A percentile compares a stretch with the other conserved stretches of the same genome.
Evolutionary conservation across 2,113 vertebrate genomes (phyloP).

Genomic region (Nothobranchius furzeri): DNA sequence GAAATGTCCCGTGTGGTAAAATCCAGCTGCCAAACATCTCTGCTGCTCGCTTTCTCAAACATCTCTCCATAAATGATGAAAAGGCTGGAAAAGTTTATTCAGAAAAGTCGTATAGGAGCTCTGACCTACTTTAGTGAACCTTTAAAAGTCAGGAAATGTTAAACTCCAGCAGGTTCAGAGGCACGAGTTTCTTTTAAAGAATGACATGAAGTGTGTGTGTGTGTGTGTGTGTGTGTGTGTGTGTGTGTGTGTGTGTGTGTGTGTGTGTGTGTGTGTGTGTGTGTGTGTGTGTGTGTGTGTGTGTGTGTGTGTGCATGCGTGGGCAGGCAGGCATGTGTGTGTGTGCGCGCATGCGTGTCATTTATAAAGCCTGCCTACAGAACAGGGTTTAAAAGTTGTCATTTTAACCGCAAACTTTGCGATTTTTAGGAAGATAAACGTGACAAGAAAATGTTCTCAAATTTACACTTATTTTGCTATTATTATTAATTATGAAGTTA

Average conservation of each 20-base stretch:
- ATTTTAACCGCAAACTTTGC: too few species aligned
- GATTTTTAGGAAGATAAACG: too few species aligned
- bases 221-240: too few species aligned
- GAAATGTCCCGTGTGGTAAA: background rate
- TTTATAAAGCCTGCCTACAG: too few species aligned
- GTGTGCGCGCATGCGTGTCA: background rate
- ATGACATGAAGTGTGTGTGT: background rate
- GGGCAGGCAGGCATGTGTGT: too few species aligned
- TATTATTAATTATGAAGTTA: too few species aligned
- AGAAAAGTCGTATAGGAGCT: background rate
- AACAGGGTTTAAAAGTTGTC: too few species aligned
- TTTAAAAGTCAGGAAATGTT: slow-evolving; percentile 3
- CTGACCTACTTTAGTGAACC: slow-evolving; percentile 11
- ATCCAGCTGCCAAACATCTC: background rate
- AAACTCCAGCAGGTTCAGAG: background rate
- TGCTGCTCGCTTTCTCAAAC: background rate
- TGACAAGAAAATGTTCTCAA: too few species aligned
- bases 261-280: too few species aligned
- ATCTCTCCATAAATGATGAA: background rate
- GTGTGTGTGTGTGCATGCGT: background rate
- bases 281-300: slow-evolving; percentile 6
- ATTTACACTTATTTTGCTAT: too few species aligned
- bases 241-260: too few species aligned
- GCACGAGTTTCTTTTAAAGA: slow-evolving; percentile 3
- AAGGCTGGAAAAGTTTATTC: background rate